Conservation (phyloP, 2,888 invertebrate species). For the Leptinotarsa tumamoca region DNA sequence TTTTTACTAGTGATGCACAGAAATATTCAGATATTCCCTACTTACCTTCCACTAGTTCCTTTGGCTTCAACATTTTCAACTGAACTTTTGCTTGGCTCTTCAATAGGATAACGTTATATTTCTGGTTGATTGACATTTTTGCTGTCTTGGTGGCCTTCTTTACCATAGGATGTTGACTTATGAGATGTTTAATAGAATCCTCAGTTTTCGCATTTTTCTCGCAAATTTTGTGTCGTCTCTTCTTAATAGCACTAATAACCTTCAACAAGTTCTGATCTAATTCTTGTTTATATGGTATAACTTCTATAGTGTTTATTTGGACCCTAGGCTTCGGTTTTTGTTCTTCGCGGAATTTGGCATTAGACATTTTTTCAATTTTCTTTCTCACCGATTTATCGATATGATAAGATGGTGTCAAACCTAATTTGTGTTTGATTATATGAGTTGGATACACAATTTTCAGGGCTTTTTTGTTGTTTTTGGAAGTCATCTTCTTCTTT, state of each 20-base stretch:
- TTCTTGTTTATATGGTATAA: not conserved
- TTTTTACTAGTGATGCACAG: too few relatives aligned
- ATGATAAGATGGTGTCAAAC: constrained; percentile 31
- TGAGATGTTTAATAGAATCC: constrained; percentile 11
- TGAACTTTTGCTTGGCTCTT: constrained; percentile 26
- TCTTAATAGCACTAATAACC: constrained; percentile 2
- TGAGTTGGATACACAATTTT: constrained; percentile 44
- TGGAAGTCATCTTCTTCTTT: constrained; percentile 21
- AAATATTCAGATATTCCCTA: too few relatives aligned
- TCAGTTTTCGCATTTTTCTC: constrained; percentile 1
- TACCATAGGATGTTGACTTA: constrained; percentile 20
- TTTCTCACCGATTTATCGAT: constrained; percentile 20
- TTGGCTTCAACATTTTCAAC: constrained; percentile 14
- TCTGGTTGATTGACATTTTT: constrained; percentile 43
- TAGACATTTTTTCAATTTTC: constrained; percentile 17
- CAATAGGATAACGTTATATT: constrained; percentile 41
- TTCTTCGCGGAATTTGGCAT: not conserved
- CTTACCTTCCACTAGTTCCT: constrained; percentile 16
- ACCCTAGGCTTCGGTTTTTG: not conserved
- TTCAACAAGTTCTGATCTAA: constrained; percentile 13
- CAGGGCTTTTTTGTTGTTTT: constrained; percentile 2
- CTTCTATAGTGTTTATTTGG: constrained; percentile 12
- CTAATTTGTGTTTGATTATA: constrained; percentile 38
- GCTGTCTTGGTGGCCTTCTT: constrained; percentile 27
- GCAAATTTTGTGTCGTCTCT: not conserved